Evolutionary conservation across 23 tunicate genomes (phyloP).

Genomic region (Ciona savignyi): DNA sequence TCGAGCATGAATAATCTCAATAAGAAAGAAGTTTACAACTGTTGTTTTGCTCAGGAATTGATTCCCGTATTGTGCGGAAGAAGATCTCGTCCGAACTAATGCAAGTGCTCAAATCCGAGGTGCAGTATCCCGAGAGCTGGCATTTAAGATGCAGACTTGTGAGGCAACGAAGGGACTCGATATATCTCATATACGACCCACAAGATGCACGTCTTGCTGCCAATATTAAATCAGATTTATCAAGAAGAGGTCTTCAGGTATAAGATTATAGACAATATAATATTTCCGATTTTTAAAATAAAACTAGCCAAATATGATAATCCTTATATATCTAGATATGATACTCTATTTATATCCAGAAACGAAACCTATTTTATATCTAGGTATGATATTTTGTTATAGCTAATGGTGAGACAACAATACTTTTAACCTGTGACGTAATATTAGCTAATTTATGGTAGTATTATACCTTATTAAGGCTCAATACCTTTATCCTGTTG

Average conservation of each 20-base stretch:
- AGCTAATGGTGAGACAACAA: no score
- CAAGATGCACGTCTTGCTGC: constrained; percentile 56
- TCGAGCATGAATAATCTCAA: neutral
- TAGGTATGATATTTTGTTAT: no score
- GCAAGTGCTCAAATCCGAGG: constrained; percentile 33
- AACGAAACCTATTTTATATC: no score
- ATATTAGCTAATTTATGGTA: no score
- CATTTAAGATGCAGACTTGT: constrained; percentile 43
- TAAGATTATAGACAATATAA: neutral
- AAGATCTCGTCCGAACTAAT: constrained; percentile 33
- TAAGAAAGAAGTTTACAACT: neutral
- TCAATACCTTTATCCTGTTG: no score
- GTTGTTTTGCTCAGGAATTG: constrained; percentile 31
- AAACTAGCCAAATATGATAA: no score
- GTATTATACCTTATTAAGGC: no score
- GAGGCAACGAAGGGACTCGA: constrained; percentile 21
- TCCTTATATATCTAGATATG: no score
- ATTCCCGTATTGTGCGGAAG: constrained; percentile 49
- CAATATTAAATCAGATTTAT: constrained; percentile 22
- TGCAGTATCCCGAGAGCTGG: constrained; percentile 41
- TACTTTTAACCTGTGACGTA: no score
- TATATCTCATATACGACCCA: constrained; percentile 63
- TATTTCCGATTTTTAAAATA: no score
- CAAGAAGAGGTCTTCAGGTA: constrained; percentile 53
- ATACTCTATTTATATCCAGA: no score